Evolutionary conservation across 2,888 invertebrate genomes (phyloP).

Genomic region (Eulithis testata): DNA sequence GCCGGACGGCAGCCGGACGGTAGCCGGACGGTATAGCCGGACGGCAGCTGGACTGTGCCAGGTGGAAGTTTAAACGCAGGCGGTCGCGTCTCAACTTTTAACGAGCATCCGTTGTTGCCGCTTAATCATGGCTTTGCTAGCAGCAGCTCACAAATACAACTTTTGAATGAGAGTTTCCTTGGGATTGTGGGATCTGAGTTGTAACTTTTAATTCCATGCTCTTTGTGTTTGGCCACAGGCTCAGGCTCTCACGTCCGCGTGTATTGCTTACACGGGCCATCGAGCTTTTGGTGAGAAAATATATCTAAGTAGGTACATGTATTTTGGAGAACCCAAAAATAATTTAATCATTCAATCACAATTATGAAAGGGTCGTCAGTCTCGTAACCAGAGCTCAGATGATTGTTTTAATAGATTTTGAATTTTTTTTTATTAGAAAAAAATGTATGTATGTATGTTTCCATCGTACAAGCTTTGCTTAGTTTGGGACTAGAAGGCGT

Average conservation of each 20-base stretch:
- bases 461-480: no score
- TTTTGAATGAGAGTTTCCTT: constrained; percentile 29
- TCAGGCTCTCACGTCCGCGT: neutral
- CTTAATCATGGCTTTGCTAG: constrained; percentile 41
- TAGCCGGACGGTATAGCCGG: constrained; percentile 5
- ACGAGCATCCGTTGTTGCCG: constrained; percentile 41
- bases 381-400: no score
- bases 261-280: neutral
- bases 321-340: no score
- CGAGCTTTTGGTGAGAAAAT: no score
- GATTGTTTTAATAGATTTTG: no score
- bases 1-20: constrained; percentile 11
- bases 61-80: constrained; percentile 40
- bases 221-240: constrained; percentile 13
- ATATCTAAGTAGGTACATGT: no score
- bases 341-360: no score
- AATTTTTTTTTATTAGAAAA: no score
- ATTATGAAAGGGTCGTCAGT: no score
- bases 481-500: no score
- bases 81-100: constrained; percentile 42
- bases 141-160: constrained; percentile 28
- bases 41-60: constrained; percentile 15
- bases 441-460: no score
- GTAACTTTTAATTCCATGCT: constrained; percentile 30
- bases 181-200: constrained; percentile 16